Evolutionary conservation across 2,113 vertebrate genomes (phyloP).

Genomic region (Herpetotheres cachinnans): DNA sequence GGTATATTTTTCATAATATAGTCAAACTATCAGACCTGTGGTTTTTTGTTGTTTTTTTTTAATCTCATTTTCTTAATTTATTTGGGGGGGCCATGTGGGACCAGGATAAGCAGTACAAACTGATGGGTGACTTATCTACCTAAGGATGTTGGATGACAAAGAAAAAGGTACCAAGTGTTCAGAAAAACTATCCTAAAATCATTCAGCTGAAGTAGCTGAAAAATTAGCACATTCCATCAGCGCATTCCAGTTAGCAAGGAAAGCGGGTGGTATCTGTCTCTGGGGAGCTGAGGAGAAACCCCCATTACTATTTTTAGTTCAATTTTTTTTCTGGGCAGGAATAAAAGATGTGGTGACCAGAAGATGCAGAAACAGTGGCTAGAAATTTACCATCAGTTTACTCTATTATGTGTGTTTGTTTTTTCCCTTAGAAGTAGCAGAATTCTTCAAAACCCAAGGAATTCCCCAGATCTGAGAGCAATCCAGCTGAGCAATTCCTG

Average conservation of each 20-base stretch:
- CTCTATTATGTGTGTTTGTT: neutral
- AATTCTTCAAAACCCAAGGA: neutral
- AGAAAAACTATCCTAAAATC: neutral
- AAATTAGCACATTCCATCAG: neutral
- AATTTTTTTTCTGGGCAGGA: neutral
- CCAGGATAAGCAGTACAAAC: neutral
- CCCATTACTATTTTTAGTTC: neutral
- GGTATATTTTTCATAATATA: neutral
- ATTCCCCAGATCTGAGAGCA: neutral
- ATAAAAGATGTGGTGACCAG: neutral
- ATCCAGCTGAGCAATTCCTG: neutral
- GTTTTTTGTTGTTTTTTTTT: neutral
- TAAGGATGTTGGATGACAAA: neutral
- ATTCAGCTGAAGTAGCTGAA: neutral
- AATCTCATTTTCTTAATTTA: neutral
- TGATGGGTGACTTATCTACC: neutral
- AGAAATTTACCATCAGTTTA: neutral
- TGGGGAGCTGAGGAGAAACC: neutral
- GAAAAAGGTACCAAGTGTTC: neutral
- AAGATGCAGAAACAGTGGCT: neutral
- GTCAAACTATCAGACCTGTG: neutral
- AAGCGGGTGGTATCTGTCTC: neutral
- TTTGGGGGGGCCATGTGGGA: neutral
- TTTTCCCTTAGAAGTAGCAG: neutral
- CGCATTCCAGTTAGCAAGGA: neutral